Conservation (phyloP, 1,140 invertebrate genomes). For the Mycetomoellerius zeteki region DNA sequence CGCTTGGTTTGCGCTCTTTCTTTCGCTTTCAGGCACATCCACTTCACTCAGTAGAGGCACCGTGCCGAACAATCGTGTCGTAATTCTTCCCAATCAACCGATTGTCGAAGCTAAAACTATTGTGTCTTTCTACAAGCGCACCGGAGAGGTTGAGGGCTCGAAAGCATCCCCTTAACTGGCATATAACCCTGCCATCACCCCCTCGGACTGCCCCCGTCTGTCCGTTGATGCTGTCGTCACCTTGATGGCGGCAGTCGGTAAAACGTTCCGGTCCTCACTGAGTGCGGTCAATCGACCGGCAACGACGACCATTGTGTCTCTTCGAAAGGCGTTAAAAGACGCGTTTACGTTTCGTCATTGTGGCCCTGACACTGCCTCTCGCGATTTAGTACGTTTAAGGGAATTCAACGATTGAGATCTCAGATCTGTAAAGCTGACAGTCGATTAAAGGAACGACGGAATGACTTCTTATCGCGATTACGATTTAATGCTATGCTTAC, state of each 20-base stretch:
- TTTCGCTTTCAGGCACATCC: slow-evolving; percentile 76
- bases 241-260: slow-evolving; percentile 59
- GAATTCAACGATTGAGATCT: slow-evolving; percentile 28
- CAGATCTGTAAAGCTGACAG: neutral
- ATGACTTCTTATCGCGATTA: neutral
- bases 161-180: slow-evolving; percentile 68
- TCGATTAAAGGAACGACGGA: neutral
- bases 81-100: slow-evolving; percentile 85
- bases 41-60: slow-evolving; percentile 66
- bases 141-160: slow-evolving; percentile 35
- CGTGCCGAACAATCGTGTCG: slow-evolving; percentile 82
- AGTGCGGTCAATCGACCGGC: slow-evolving; percentile 83
- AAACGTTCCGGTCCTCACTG: slow-evolving; percentile 68
- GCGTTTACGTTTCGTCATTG: slow-evolving; percentile 75
- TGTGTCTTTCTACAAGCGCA: slow-evolving; percentile 74
- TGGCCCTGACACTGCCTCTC: slow-evolving; percentile 42
- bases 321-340: slow-evolving; percentile 80
- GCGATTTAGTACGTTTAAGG: slow-evolving; percentile 61
- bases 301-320: slow-evolving; percentile 82
- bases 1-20: slow-evolving; percentile 65
- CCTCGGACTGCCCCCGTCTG: neutral
- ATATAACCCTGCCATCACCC: slow-evolving; percentile 2
- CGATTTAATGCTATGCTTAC: neutral
- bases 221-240: slow-evolving; percentile 51
- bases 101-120: slow-evolving; percentile 84